phyloP scores from a whole-genome alignment of 2,888 invertebrate genomes.

The Sisyra nigra region DNA sequence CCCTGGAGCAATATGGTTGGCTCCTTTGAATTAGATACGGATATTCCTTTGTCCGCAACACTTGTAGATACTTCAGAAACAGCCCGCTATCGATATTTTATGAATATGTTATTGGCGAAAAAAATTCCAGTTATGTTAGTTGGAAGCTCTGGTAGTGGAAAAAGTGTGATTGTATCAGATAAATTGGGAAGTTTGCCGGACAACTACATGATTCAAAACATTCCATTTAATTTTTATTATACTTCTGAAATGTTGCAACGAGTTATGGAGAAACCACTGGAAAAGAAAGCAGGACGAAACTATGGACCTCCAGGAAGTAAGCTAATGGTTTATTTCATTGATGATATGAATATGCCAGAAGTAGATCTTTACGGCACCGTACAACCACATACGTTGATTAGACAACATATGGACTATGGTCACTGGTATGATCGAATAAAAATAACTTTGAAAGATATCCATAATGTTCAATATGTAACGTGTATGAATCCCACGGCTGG shows the following conservation, averaged over 20 bases:
- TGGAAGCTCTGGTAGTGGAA: constrained; percentile 79
- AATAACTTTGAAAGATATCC: constrained; percentile 74
- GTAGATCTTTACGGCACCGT: constrained; percentile 90
- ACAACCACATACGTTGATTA: constrained; percentile 83
- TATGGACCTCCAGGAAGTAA: constrained; percentile 90
- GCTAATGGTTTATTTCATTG: constrained; percentile 83
- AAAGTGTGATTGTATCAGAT: constrained; percentile 79
- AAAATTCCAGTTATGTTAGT: constrained; percentile 81
- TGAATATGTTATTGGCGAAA: constrained; percentile 64
- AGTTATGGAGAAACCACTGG: constrained; percentile 78
- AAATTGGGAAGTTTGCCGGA: constrained; percentile 60
- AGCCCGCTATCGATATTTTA: constrained; percentile 69
- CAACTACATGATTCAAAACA: constrained; percentile 69
- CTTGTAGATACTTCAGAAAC: constrained; percentile 84
- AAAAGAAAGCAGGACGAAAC: constrained; percentile 89
- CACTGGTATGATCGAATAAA: constrained; percentile 93
- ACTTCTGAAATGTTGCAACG: constrained; percentile 83
- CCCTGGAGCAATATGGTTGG: constrained; percentile 77
- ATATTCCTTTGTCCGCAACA: constrained; percentile 65
- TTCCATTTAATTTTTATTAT: constrained; percentile 90
- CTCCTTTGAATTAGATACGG: constrained; percentile 67
- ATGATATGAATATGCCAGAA: constrained; percentile 96
- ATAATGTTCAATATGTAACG: constrained; percentile 84
- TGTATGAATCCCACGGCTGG: constrained; percentile 97
- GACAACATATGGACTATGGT: constrained; percentile 84